phyloP scores from a whole-genome alignment of 2,113 vertebrate genomes.

The Cryptoleucopteryx plumbea region DNA sequence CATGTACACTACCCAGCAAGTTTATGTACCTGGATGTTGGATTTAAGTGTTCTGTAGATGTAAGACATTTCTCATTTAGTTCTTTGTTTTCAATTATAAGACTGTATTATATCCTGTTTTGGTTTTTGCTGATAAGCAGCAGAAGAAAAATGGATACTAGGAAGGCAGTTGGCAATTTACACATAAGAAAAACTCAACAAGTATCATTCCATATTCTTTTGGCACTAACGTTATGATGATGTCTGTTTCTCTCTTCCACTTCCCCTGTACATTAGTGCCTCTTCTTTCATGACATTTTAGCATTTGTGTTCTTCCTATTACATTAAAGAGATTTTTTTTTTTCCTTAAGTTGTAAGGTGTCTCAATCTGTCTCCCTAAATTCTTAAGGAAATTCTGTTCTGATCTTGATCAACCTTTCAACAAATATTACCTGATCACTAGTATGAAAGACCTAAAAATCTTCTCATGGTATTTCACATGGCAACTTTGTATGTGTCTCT shows the following conservation, averaged over 20 bases:
- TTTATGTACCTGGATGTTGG: background rate
- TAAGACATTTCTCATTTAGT: background rate
- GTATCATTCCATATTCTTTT: background rate
- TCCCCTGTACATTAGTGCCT: accelerated
- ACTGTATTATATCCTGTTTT: background rate
- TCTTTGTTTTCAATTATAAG: background rate
- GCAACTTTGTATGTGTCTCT: background rate
- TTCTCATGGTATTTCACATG: background rate
- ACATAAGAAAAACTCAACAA: background rate
- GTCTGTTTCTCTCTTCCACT: background rate
- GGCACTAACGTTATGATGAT: background rate
- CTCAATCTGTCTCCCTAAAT: background rate
- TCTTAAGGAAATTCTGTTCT: background rate
- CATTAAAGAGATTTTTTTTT: background rate
- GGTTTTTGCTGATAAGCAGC: background rate
- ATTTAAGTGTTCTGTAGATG: background rate
- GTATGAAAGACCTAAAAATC: background rate
- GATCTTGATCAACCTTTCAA: background rate
- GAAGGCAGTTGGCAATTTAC: background rate
- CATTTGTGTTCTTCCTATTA: background rate
- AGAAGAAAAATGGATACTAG: background rate
- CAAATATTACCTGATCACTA: background rate
- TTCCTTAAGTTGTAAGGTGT: accelerated
- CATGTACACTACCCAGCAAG: background rate
- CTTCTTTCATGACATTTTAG: background rate